A percentile compares a stretch with the other conserved stretches of the same genome.
phyloP scores from a whole-genome alignment of 2,888 invertebrate genomes.

The Volucella bombylans region DNA sequence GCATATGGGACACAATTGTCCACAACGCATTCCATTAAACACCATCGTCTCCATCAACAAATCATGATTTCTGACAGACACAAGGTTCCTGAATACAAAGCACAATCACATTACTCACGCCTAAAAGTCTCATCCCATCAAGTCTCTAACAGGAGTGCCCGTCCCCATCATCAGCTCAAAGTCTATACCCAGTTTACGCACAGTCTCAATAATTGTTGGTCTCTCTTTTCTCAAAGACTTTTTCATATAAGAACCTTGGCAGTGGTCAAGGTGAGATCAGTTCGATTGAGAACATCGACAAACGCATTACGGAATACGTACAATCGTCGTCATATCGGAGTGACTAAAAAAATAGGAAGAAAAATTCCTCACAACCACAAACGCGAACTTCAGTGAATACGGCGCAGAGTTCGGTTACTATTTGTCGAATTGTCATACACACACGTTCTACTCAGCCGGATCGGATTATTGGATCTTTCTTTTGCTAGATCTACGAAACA shows the following conservation, averaged over 20 bases:
- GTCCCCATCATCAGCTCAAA: background rate
- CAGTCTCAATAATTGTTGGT: background rate
- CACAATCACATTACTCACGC: slow-evolving; percentile 40
- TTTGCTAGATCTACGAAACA: slow-evolving; percentile 13
- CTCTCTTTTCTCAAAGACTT: slow-evolving; percentile 17
- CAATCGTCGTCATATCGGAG: background rate
- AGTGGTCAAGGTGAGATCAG: slow-evolving; percentile 74
- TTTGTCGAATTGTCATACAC: slow-evolving; percentile 5
- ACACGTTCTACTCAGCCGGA: slow-evolving; percentile 1
- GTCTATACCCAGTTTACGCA: background rate
- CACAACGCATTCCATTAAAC: slow-evolving; percentile 39
- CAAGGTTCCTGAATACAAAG: background rate
- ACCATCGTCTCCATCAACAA: slow-evolving; percentile 16
- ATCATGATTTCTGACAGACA: slow-evolving; percentile 5
- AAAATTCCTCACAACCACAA: slow-evolving; percentile 19
- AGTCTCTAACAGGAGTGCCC: slow-evolving; percentile 34
- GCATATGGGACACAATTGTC: slow-evolving; percentile 33
- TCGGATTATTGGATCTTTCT: slow-evolving; percentile 44
- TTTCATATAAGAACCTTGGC: slow-evolving; percentile 74
- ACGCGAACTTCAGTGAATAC: slow-evolving; percentile 25
- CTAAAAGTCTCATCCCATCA: slow-evolving; percentile 5
- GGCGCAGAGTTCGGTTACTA: slow-evolving; percentile 32
- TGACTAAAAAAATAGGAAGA: background rate
- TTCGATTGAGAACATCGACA: slow-evolving; percentile 58
- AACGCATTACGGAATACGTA: slow-evolving; percentile 38